phyloP scores from a whole-genome alignment of 2,113 vertebrate genomes.

The Chlamydotis undulata region DNA sequence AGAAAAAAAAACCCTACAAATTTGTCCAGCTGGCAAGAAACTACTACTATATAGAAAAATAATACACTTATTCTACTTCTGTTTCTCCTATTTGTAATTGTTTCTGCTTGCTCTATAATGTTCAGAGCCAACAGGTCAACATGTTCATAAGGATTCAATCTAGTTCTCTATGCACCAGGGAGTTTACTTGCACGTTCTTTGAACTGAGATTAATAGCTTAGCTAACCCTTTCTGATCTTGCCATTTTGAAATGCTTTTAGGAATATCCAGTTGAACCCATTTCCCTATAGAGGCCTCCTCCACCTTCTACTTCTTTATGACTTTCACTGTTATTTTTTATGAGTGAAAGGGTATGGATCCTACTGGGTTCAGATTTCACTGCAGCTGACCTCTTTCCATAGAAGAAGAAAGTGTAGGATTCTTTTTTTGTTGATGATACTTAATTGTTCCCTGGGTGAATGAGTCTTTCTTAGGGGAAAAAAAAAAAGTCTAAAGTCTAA shows the following conservation, averaged over 20 bases:
- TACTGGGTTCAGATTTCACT: not conserved
- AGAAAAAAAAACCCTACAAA: not conserved
- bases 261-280: slow-evolving; percentile 29
- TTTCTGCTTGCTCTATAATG: not conserved
- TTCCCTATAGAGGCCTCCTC: not conserved
- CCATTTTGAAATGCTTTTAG: slow-evolving; percentile 64
- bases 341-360: not conserved
- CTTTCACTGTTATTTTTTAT: slow-evolving; percentile 18
- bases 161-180: slow-evolving; percentile 7
- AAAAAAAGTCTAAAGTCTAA: not conserved
- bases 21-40: not conserved
- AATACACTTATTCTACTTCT: not conserved
- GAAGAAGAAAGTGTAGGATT: not conserved
- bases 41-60: not conserved
- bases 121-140: slow-evolving; percentile 35
- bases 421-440: not conserved
- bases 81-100: not conserved
- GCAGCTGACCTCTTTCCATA: not conserved
- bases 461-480: not conserved
- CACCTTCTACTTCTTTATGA: slow-evolving; percentile 12
- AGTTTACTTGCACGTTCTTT: slow-evolving; percentile 40
- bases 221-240: slow-evolving; percentile 64
- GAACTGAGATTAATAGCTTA: slow-evolving; percentile 60
- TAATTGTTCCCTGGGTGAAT: not conserved
- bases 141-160: slow-evolving; percentile 62